Evolutionary conservation across 2,888 invertebrate genomes (phyloP).

Genomic region (Drosophila ochracea): DNA sequence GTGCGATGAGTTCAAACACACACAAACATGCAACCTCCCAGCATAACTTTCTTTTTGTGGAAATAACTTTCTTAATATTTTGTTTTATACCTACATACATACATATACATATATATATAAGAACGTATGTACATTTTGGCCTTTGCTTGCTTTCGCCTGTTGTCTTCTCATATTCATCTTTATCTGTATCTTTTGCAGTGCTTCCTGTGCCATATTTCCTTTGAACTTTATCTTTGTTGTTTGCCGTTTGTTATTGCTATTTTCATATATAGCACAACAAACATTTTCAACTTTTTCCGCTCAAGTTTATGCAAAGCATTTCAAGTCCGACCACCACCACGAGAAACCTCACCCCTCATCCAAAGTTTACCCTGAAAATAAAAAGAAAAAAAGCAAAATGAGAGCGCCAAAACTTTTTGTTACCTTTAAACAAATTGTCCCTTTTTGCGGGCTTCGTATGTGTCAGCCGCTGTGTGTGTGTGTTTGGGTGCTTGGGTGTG

Average conservation of each 20-base stretch:
- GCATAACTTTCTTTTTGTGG: conserved; percentile 64
- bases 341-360: neutral
- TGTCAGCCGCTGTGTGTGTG: conserved; percentile 4
- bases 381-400: conserved; percentile 28
- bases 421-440: conserved; percentile 76
- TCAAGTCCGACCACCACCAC: conserved; percentile 21
- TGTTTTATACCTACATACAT: conserved; percentile 43
- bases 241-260: conserved; percentile 61
- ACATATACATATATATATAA: neutral
- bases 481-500: conserved; percentile 14
- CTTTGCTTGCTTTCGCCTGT: conserved; percentile 23
- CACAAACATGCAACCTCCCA: conserved; percentile 10
- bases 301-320: conserved; percentile 73
- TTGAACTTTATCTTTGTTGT: conserved; percentile 76
- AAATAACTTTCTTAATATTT: conserved; percentile 75
- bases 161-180: conserved; percentile 40
- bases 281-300: conserved; percentile 70
- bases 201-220: conserved; percentile 73
- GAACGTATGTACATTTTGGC: conserved; percentile 5
- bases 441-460: conserved; percentile 51
- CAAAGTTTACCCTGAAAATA: conserved; percentile 12
- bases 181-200: conserved; percentile 54
- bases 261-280: conserved; percentile 58
- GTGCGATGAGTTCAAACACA: conserved; percentile 25
- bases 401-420: conserved; percentile 69